These are phyloP conservation scores for Kryptolebias marmoratus DNA, from an alignment of 2,113 vertebrate species.

Conservation along the genomic window DNA sequence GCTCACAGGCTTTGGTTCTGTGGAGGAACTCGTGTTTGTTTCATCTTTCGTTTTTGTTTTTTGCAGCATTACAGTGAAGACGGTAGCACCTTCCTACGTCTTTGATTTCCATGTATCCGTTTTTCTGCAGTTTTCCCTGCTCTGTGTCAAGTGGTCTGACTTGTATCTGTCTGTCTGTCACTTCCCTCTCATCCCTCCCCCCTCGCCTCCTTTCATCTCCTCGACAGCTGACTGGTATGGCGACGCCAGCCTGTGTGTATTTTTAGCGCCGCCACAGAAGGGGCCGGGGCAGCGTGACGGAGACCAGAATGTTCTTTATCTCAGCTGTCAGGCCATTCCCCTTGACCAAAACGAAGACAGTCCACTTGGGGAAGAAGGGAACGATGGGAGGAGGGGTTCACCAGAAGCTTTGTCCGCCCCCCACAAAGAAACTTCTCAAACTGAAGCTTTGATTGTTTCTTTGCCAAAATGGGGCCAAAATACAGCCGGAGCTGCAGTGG, in stretches of 20 bases:
- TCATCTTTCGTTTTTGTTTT: neutral
- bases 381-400: neutral
- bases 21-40: neutral
- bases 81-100: slow-evolving; percentile 9
- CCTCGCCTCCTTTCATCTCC: slow-evolving; percentile 3
- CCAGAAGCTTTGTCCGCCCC: neutral
- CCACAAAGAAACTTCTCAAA: neutral
- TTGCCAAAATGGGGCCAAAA: neutral
- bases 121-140: slow-evolving; percentile 5
- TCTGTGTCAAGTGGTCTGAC: slow-evolving; percentile 22
- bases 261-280: slow-evolving; percentile 73
- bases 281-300: slow-evolving; percentile 60
- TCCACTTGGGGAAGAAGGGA: slow-evolving; percentile 13
- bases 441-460: slow-evolving; percentile 37
- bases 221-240: slow-evolving; percentile 60
- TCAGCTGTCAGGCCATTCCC: slow-evolving; percentile 59
- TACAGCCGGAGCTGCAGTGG: slow-evolving; percentile 28
- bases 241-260: slow-evolving; percentile 64
- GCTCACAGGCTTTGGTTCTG: slow-evolving; percentile 6
- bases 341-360: slow-evolving; percentile 32
- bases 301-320: slow-evolving; percentile 75
- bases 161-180: slow-evolving; percentile 54
- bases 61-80: slow-evolving; percentile 18
- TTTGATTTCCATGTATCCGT: slow-evolving; percentile 10
- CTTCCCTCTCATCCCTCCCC: neutral